Evolutionary conservation across 2,888 invertebrate genomes (phyloP).

Genomic region (Clostera curtula): DNA sequence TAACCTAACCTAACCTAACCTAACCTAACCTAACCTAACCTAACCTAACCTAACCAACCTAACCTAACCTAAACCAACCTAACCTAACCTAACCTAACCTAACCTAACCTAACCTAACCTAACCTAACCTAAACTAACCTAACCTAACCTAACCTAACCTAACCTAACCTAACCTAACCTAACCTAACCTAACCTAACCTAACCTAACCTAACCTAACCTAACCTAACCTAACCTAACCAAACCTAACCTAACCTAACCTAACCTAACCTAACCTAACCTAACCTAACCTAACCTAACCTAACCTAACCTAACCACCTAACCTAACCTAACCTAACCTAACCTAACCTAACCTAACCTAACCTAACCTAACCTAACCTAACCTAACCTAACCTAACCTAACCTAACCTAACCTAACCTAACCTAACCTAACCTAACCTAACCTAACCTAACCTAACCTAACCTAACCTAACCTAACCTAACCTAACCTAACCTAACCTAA

Average conservation of each 20-base stretch:
- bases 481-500: constrained; percentile 6
- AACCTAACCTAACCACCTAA: constrained; percentile 8
- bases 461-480: constrained; percentile 6
- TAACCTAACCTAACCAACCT: constrained; percentile 8
- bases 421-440: constrained; percentile 7
- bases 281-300: constrained; percentile 12
- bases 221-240: constrained; percentile 11
- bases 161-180: constrained; percentile 18
- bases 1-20: constrained; percentile 14
- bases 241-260: constrained; percentile 8
- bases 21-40: constrained; percentile 10
- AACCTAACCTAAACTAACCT: constrained; percentile 15
- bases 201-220: constrained; percentile 14
- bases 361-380: constrained; percentile 10
- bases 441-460: constrained; percentile 5
- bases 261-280: constrained; percentile 11
- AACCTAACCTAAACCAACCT: constrained; percentile 10
- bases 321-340: constrained; percentile 10
- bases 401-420: constrained; percentile 14
- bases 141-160: constrained; percentile 16
- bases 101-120: constrained; percentile 15
- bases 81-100: constrained; percentile 13
- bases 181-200: constrained; percentile 14
- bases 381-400: constrained; percentile 11
- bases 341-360: constrained; percentile 11